Percentiles rank a stretch among this genome's conserved stretches.
These are phyloP conservation scores for Calycopis cecrops DNA, from an alignment of 1,140 invertebrate species.

Conservation along the genomic window DNA sequence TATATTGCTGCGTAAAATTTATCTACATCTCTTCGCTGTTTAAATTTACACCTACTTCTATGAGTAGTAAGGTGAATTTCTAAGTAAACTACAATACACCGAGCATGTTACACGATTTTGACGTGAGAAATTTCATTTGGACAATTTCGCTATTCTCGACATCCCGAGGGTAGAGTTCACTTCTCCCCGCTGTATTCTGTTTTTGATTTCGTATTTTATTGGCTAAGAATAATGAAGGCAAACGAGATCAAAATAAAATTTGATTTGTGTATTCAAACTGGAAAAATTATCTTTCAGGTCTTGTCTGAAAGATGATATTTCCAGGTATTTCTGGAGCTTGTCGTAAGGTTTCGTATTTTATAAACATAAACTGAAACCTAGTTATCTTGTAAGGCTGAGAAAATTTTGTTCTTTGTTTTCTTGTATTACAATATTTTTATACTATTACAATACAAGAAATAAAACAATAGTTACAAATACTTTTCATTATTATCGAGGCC, in stretches of 20 bases:
- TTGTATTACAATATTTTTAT: too few species aligned
- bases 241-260: neutral
- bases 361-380: too few species aligned
- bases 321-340: too few species aligned
- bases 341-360: too few species aligned
- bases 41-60: neutral
- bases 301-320: neutral
- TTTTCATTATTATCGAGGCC: too few species aligned
- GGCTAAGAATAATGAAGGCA: neutral
- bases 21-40: neutral
- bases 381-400: too few species aligned
- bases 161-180: conserved; percentile 1
- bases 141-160: neutral
- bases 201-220: conserved; percentile 8
- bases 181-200: conserved; percentile 1
- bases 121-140: conserved; percentile 8
- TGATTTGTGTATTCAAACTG: neutral
- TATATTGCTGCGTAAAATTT: conserved; percentile 4
- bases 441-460: too few species aligned
- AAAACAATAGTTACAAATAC: too few species aligned
- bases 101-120: conserved; percentile 1
- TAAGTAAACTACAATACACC: neutral
- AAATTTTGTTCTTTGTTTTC: too few species aligned
- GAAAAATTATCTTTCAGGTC: neutral
- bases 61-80: neutral